Evolutionary conservation across 2,888 invertebrate species (phyloP).

Genomic region (Artemia sinica): DNA sequence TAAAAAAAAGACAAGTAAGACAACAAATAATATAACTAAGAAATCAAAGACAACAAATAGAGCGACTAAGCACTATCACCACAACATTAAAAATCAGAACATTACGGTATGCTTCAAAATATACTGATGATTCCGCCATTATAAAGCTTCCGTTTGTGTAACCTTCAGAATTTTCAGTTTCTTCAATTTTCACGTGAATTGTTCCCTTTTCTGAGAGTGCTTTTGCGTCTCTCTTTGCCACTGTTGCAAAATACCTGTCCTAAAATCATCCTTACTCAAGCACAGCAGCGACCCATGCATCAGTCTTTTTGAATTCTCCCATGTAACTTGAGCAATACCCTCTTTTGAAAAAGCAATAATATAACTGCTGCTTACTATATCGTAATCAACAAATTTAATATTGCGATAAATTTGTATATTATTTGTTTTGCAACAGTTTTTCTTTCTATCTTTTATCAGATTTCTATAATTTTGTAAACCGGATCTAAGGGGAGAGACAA

Average conservation of each 20-base stretch:
- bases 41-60: no score
- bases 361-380: constrained; percentile 23
- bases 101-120: constrained; percentile 62
- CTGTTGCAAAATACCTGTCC: constrained; percentile 48
- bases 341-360: constrained; percentile 28
- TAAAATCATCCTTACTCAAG: constrained; percentile 50
- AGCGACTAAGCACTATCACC: no score
- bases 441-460: constrained; percentile 13
- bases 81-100: constrained; percentile 32
- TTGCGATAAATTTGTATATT: constrained; percentile 25
- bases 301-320: constrained; percentile 41
- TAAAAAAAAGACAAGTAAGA: no score
- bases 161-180: constrained; percentile 22
- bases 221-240: constrained; percentile 40
- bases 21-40: no score
- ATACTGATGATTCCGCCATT: constrained; percentile 60
- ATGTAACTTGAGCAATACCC: constrained; percentile 31
- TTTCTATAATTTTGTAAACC: constrained; percentile 40
- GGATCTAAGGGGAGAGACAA: constrained; percentile 49
- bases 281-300: constrained; percentile 54
- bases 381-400: constrained; percentile 23
- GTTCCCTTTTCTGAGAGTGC: constrained; percentile 36
- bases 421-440: not conserved
- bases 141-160: constrained; percentile 33
- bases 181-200: constrained; percentile 33